Conservation (phyloP, 1,140 invertebrate species). For the Homalodisca vitripennis region DNA sequence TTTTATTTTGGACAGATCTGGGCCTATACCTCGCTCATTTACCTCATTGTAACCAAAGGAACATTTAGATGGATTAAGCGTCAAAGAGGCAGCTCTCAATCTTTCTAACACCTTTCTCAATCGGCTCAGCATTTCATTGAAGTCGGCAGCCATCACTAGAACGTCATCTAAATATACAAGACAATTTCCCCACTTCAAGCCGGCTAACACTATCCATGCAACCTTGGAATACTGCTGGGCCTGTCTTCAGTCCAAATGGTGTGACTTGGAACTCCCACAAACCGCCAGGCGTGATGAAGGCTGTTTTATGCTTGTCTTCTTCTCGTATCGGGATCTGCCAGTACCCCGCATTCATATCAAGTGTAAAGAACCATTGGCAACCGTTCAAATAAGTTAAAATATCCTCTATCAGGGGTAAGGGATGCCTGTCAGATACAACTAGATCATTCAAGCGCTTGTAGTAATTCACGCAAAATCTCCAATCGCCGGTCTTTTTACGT, state of each 20-base stretch:
- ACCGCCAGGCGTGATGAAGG: constrained; percentile 38
- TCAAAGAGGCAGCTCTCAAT: constrained; percentile 40
- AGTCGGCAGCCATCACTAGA: constrained; percentile 35
- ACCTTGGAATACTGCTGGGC: constrained; percentile 41
- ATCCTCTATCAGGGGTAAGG: constrained; percentile 35
- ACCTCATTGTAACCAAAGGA: constrained; percentile 44
- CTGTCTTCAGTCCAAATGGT: constrained; percentile 47
- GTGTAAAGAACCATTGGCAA: constrained; percentile 40
- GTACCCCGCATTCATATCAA: constrained; percentile 44
- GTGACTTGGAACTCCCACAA: constrained; percentile 43
- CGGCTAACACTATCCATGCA: constrained; percentile 40
- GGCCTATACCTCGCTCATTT: constrained; percentile 42
- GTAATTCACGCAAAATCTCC: constrained; percentile 54
- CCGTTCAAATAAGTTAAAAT: constrained; percentile 36
- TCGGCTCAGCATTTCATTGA: constrained; percentile 39
- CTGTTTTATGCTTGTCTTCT: constrained; percentile 21
- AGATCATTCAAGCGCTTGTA: constrained; percentile 48
- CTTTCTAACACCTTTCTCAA: constrained; percentile 37
- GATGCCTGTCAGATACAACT: constrained; percentile 42
- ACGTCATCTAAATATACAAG: constrained; percentile 43
- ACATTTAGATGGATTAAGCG: constrained; percentile 44
- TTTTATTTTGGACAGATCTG: constrained; percentile 43
- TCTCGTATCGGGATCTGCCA: constrained; percentile 35
- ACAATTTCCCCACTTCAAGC: constrained; percentile 1
- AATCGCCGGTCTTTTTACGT: constrained; percentile 51